A percentile compares a stretch with the other conserved stretches of the same genome.
Evolutionary conservation across 2,797 vertebrate species (phyloP).

Genomic region (Scarus forsteni): DNA sequence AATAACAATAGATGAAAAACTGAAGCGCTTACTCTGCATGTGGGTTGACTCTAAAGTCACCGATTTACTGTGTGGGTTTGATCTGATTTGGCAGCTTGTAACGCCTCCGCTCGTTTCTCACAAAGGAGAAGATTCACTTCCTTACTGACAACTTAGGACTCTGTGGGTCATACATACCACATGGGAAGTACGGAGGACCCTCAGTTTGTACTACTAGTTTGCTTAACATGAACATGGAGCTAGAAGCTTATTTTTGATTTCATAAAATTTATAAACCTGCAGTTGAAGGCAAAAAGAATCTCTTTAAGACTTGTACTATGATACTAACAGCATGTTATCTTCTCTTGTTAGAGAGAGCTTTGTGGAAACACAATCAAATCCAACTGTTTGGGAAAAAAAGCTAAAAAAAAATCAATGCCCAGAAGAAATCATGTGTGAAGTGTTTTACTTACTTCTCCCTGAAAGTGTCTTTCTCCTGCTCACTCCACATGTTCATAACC

Average conservation of each 20-base stretch:
- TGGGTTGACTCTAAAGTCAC: constrained; percentile 38
- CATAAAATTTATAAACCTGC: neutral
- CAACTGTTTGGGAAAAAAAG: neutral
- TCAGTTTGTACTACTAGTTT: neutral
- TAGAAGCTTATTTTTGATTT: constrained; percentile 3
- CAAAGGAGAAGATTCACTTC: constrained; percentile 73
- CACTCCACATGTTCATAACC: constrained; percentile 99
- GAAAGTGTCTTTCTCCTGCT: constrained; percentile 98
- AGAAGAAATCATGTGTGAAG: neutral
- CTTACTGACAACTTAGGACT: constrained; percentile 48
- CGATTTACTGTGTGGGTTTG: constrained; percentile 40
- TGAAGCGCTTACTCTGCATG: constrained; percentile 27
- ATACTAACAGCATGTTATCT: neutral
- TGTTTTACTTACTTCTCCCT: constrained; percentile 93
- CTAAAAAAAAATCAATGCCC: neutral
- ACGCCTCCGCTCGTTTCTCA: constrained; percentile 54
- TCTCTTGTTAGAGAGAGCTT: neutral
- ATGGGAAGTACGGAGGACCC: constrained; percentile 6
- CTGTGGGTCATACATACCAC: constrained; percentile 33
- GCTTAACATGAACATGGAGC: neutral
- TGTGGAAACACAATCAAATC: neutral
- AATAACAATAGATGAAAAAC: constrained; percentile 19
- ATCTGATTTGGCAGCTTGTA: constrained; percentile 50
- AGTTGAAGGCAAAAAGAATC: neutral
- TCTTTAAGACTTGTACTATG: neutral